Base-by-base conservation (phyloP, 2,888 invertebrate genomes). In the Zonitis immaculata region DNA sequence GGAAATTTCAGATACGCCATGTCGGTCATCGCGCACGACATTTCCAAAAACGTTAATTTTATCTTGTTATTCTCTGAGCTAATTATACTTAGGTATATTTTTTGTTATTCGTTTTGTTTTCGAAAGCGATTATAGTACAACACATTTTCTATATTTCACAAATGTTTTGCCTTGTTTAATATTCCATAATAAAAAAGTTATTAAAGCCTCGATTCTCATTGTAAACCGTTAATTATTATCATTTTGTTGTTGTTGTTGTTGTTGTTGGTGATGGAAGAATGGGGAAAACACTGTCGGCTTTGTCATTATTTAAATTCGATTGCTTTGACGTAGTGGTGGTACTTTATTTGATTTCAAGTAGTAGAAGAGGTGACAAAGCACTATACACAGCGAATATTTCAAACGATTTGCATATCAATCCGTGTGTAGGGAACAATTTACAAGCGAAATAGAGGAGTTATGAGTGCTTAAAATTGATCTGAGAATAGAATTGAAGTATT, bases 401-500 rank as follows among this genome's bases (percentile, higher is more conserved):
- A 39, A 54, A 50, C 51, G 58, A 70, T 69, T 69, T 71, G 66
- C 71, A 70, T 71, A 65, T 65, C 64, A 65, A 69, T 68, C 63
- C 59, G 47, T 59, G 47, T 59, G 58, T 58, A 65, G 64, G 59
- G 63, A 62, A 68, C 66, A 66, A 68, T 68, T 69, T 68, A 65
- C 68, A 65, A 66, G 63, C 66, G 61, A 67, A 67, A 66, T 66
- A 66, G n/a, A n/a, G 63, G 61, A 68, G 63, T 66, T 68, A 66
- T 68, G 65, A 67, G 68, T 66, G 64, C 66, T 66, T 62, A 60
- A 65, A 65, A 69, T 68, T 68, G 68, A 70, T 69, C 66, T 63
- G 55, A 56, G 54, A 66, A 57, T 66, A 68, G 65, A 66, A 65
- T 65, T 44, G 32, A 32, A 59, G 30, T 44, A 52, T 53, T 6